These are phyloP conservation scores for Cettia cetti DNA, from an alignment of 2,113 vertebrate species.

Conservation along the genomic window DNA sequence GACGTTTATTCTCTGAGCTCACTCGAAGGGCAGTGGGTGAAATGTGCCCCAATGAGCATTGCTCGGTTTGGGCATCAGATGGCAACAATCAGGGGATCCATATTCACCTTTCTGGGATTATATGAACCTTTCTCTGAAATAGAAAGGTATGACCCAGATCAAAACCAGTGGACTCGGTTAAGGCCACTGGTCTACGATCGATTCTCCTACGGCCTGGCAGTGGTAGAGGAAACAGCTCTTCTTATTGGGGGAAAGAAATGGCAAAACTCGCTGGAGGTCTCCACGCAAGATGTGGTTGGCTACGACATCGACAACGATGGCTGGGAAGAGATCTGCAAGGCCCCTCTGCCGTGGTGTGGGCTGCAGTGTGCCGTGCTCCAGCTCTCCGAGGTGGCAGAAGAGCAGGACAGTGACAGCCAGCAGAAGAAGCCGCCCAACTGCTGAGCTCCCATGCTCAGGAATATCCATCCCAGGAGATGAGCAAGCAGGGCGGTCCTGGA, in stretches of 20 bases:
- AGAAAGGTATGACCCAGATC: conserved; percentile 80
- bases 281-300: conserved; percentile 85
- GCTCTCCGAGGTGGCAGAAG: conserved; percentile 62
- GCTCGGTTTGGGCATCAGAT: conserved; percentile 90
- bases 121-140: conserved; percentile 95
- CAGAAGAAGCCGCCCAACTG: background rate
- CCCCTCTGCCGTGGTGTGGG: conserved; percentile 84
- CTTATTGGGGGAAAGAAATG: conserved; percentile 92
- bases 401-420: background rate
- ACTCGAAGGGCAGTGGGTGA: conserved; percentile 72
- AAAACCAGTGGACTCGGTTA: conserved; percentile 88
- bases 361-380: conserved; percentile 85
- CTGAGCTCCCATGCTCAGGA: background rate
- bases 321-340: conserved; percentile 88
- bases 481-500: background rate
- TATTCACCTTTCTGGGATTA: conserved; percentile 91
- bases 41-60: conserved; percentile 85
- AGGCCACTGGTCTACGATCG: conserved; percentile 81
- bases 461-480: background rate
- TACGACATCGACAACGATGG: conserved; percentile 85
- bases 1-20: conserved; percentile 77
- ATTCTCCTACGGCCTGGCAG: conserved; percentile 86
- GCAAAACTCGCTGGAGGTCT: conserved; percentile 84
- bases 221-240: conserved; percentile 78
- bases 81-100: conserved; percentile 77